phyloP scores from a whole-genome alignment of 2,113 vertebrate genomes.

The rat (Rattus norvegicus) region GRCr8 NC_086026.1:60422501-60423000 shows the following conservation, averaged over 20 bases:
- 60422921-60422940: not conserved
- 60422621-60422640: not conserved
- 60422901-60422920: not conserved
- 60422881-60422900: slow-evolving; percentile 32
- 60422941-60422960: not conserved
- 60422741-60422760: slow-evolving; percentile 17
- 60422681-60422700: not conserved
- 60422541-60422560: not conserved
- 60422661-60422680: not conserved
- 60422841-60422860: slow-evolving; percentile 2
- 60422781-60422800: slow-evolving; percentile 12
- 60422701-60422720: not conserved
- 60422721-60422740: not conserved
- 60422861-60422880: not conserved
- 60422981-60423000: not conserved
- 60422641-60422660: not conserved
- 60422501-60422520: not conserved
- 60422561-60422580: not conserved
- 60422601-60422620: slow-evolving; percentile 28
- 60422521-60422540: not conserved
- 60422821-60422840: slow-evolving; percentile 4
- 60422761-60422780: slow-evolving; percentile 1
- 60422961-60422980: not conserved
- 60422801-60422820: slow-evolving; percentile 14
- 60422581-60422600: not conserved